These are phyloP conservation scores for Acrocyrtus sp. DNA, from an alignment of 2,888 invertebrate species.

Conservation along the genomic window DNA sequence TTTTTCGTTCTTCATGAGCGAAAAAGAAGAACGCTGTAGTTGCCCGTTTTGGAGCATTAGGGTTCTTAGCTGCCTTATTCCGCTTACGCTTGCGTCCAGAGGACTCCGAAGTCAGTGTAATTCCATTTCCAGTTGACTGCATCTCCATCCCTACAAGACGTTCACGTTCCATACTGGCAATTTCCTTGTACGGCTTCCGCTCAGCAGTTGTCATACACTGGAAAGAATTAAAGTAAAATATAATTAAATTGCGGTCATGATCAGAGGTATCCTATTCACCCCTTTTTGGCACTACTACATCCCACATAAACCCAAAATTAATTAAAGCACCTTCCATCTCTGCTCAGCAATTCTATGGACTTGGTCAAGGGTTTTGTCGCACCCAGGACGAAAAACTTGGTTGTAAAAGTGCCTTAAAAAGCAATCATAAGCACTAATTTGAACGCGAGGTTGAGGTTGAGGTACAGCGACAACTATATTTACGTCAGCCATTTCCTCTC, in stretches of 20 bases:
- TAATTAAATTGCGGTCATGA: not conserved
- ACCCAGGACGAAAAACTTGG: conserved; percentile 8
- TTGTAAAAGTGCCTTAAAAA: conserved; percentile 28
- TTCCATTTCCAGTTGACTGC: not conserved
- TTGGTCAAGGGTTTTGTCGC: not conserved
- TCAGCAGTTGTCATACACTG: conserved; percentile 30
- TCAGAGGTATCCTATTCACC: too few species aligned
- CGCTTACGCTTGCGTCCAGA: conserved; percentile 16
- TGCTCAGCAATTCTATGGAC: conserved; percentile 21
- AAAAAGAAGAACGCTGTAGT: conserved; percentile 99
- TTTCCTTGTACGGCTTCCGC: conserved; percentile 23
- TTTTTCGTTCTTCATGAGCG: conserved; percentile 96
- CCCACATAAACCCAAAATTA: not conserved
- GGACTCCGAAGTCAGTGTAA: not conserved
- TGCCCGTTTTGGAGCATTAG: conserved; percentile 98
- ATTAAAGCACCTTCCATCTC: conserved; percentile 29
- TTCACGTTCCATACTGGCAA: not conserved
- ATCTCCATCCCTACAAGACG: conserved; percentile 14
- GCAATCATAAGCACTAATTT: conserved; percentile 20
- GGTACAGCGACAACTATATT: too few species aligned
- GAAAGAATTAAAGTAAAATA: not conserved
- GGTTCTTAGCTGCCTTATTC: conserved; percentile 79
- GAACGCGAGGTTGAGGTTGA: conserved; percentile 16
- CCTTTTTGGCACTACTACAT: too few species aligned
- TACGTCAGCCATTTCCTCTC: too few species aligned